These are phyloP conservation scores for Cygnus olor DNA, from an alignment of 2,797 vertebrate genomes.

Conservation along the genomic window DNA sequence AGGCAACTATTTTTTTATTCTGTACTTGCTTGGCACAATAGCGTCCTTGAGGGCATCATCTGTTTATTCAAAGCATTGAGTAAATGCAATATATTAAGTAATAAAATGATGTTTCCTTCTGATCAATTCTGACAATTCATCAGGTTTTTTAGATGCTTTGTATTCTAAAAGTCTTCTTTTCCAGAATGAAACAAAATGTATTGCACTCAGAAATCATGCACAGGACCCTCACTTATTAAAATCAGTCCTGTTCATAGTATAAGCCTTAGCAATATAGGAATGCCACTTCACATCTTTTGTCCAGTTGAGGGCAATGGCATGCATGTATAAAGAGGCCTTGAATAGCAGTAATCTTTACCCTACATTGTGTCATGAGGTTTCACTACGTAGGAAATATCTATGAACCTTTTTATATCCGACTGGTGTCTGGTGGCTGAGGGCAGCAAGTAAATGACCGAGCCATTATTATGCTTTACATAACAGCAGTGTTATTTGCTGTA, in stretches of 20 bases:
- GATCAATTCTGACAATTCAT: neutral
- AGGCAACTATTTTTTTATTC: neutral
- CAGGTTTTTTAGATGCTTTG: neutral
- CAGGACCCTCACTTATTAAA: neutral
- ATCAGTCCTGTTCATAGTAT: neutral
- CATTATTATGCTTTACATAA: neutral
- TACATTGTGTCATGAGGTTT: neutral
- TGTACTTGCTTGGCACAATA: neutral
- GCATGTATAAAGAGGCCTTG: neutral
- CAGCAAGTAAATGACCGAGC: neutral
- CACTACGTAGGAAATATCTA: neutral
- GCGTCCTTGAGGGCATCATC: neutral
- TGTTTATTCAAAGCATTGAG: neutral
- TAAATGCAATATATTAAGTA: neutral
- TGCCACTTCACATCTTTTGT: neutral
- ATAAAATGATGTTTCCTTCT: neutral
- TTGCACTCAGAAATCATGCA: neutral
- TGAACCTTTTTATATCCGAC: neutral
- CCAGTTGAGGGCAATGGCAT: neutral
- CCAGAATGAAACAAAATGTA: neutral
- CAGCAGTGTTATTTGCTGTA: neutral
- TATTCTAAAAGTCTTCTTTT: neutral
- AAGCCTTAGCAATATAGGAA: neutral
- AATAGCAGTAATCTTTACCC: neutral
- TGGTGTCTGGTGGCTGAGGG: neutral